Evolutionary conservation across 2,888 invertebrate genomes (phyloP), one percentile per base, ranked within the genome.

Genomic region (Apamea sordens): DNA sequence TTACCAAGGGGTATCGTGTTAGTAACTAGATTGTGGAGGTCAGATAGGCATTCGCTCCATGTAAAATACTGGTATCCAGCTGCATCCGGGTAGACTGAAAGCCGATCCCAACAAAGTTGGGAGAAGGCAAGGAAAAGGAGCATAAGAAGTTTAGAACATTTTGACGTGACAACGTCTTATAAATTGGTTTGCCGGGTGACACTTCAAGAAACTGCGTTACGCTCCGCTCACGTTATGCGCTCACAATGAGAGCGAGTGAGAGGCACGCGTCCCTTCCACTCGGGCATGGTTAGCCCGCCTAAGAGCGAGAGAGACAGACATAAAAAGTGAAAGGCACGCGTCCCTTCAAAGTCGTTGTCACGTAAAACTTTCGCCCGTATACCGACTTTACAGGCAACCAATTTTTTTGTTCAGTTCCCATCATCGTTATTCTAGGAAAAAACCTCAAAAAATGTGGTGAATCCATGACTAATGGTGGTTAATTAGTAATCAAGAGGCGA

Each of bases 381-480:
- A n/a, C n/a, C n/a, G n/a, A n/a, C n/a, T n/a, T n/a, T n/a, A n/a
- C n/a, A n/a, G n/a, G n/a, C n/a, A n/a, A n/a, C n/a, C n/a, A n/a
- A n/a, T n/a, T n/a, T n/a, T 77, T 68, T 75, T 80, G 36, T 50
- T 24, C 21, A 28, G 8, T 81, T 67, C 73, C 56, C 64, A 73
- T 70, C 68, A 24, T 5, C 10, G 56, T n/a, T 47, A 44, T 71
- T 61, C 53, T 56, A 73, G 53, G 74, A 75, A 86, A 84, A 83
- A 89, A 87, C 72, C 67, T 79, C 59, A 63, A 76, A 86, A 59
- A 88, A 89, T 79, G 82, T 86, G 79, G 88, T 91, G 91, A 92
- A 83, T 78, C 90, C 92, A 89, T 93, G 91, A 91, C 94, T 89
- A 94, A 94, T 93, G 88, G 88, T 61, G 80, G 88, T 86, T 94